A percentile compares a stretch with the other conserved stretches of the same genome.
These are phyloP conservation scores for Ceratothoa steindachneri DNA, from an alignment of 2,888 invertebrate genomes.

Conservation along the genomic window DNA sequence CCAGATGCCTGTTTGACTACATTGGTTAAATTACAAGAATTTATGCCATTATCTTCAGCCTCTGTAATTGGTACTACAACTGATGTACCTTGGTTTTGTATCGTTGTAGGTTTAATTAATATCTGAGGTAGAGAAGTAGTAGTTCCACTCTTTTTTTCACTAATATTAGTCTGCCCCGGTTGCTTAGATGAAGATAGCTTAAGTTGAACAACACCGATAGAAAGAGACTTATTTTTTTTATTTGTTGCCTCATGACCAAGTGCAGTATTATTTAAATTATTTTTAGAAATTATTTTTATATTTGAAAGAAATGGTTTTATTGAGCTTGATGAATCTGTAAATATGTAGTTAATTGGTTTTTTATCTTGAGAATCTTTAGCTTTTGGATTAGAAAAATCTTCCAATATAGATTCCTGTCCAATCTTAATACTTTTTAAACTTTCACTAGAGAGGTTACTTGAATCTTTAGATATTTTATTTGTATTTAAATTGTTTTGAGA, in stretches of 20 bases:
- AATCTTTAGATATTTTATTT: not conserved
- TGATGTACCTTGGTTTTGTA: not conserved
- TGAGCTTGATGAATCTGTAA: not conserved
- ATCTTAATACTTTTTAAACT: not conserved
- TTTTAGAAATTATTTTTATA: not conserved
- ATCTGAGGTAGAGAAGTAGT: not conserved
- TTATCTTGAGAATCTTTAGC: not conserved
- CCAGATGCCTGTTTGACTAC: not conserved
- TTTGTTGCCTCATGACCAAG: not conserved
- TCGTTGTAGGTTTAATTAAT: not conserved
- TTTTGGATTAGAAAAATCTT: not conserved
- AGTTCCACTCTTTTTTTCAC: slow-evolving; percentile 7
- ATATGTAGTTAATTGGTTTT: not conserved
- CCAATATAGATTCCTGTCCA: not conserved
- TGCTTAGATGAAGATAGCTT: slow-evolving; percentile 16
- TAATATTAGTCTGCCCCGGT: not conserved
- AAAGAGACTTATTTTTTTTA: slow-evolving; percentile 18
- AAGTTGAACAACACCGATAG: slow-evolving; percentile 30
- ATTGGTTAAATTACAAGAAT: not conserved
- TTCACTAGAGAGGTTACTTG: not conserved
- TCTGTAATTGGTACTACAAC: not conserved
- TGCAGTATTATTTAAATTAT: not conserved
- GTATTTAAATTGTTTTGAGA: not conserved
- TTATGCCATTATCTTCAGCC: not conserved
- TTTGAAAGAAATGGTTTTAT: not conserved